These are phyloP conservation scores for Eulacestoma nigropectus DNA, from an alignment of 2,113 vertebrate genomes.

Conservation along the genomic window DNA sequence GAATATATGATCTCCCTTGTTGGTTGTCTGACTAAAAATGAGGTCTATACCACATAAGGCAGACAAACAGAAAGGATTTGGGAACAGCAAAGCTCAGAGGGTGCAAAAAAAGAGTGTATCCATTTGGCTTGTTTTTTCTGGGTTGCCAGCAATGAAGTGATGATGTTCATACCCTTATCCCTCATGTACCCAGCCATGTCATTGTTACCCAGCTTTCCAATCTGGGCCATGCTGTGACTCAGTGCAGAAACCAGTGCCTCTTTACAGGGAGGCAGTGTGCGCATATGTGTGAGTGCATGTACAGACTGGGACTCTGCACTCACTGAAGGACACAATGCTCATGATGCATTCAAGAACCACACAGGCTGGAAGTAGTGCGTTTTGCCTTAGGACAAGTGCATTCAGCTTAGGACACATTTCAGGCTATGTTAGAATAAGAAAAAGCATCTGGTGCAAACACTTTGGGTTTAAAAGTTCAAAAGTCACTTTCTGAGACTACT, in stretches of 20 bases:
- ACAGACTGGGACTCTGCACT: neutral
- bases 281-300: rapidly evolving
- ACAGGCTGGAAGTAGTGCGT: neutral
- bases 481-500: neutral
- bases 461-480: neutral
- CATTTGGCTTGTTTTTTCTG: rapidly evolving
- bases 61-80: neutral
- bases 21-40: neutral
- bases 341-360: neutral
- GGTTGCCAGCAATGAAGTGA: neutral
- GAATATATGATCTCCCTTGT: neutral
- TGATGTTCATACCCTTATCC: neutral
- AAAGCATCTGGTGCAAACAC: neutral
- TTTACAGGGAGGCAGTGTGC: neutral
- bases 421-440: neutral
- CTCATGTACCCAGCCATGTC: neutral
- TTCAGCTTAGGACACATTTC: neutral
- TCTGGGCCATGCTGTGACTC: neutral
- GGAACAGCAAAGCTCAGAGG: neutral
- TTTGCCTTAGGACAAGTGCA: neutral
- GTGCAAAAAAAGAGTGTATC: neutral
- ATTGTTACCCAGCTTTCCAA: neutral
- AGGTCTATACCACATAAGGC: neutral
- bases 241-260: neutral
- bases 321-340: rapidly evolving